Percentiles rank a stretch among this genome's conserved stretches.
Evolutionary conservation across 1,140 invertebrate species (phyloP).

Genomic region (Brachionus rubens): DNA sequence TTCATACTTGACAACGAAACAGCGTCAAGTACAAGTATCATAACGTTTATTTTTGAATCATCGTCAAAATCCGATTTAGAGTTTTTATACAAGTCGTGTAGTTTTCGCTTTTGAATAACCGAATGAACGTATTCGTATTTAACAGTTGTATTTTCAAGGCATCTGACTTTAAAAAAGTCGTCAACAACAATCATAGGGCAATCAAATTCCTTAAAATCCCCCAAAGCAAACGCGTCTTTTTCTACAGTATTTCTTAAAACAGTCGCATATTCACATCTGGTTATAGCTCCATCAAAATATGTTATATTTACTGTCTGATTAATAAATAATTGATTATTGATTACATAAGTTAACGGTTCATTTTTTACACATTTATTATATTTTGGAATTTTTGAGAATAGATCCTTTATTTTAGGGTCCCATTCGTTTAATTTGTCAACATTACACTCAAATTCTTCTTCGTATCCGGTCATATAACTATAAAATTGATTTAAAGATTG

Average conservation of each 20-base stretch:
- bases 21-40: conserved; percentile 23
- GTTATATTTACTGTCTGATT: conserved; percentile 35
- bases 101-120: neutral
- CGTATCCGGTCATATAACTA: no score
- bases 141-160: neutral
- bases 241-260: conserved; percentile 6
- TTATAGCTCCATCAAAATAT: conserved; percentile 11
- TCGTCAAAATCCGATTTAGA: neutral
- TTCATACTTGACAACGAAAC: neutral
- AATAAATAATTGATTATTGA: neutral
- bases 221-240: neutral
- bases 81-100: neutral
- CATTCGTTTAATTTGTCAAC: conserved; percentile 17
- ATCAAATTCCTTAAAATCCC: neutral
- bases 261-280: neutral
- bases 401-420: neutral
- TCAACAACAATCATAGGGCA: conserved; percentile 8
- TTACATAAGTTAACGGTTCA: conserved; percentile 8
- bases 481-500: no score
- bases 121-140: conserved; percentile 42
- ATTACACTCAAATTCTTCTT: neutral
- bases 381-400: neutral
- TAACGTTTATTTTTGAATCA: neutral
- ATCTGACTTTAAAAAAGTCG: conserved; percentile 40
- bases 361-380: conserved; percentile 17